phyloP scores from a whole-genome alignment of 2,797 vertebrate genomes.

The Benthosema pterotum region DNA sequence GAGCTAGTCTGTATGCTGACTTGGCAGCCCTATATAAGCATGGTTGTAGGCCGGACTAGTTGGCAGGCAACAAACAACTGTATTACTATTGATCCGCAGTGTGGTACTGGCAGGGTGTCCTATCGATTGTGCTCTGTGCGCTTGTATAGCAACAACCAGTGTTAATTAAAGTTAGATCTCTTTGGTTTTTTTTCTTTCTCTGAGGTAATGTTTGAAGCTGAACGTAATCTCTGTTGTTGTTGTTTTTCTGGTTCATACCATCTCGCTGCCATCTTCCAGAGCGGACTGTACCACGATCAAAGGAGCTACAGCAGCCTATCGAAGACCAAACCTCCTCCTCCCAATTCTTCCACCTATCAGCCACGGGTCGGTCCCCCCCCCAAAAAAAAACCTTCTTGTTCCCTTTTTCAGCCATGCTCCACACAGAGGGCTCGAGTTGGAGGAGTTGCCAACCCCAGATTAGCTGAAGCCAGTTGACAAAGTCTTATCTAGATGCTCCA shows the following conservation, averaged over 20 bases:
- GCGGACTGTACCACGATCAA: slow-evolving; percentile 92
- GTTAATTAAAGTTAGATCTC: slow-evolving; percentile 1
- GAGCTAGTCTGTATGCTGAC: too few species aligned
- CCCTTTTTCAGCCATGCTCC: slow-evolving; percentile 69
- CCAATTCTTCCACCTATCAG: slow-evolving; percentile 75
- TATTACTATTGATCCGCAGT: slow-evolving; percentile 19
- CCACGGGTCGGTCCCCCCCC: slow-evolving; percentile 75
- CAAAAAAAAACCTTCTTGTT: too few species aligned
- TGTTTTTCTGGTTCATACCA: slow-evolving; percentile 38
- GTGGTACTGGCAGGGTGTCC: slow-evolving; percentile 3
- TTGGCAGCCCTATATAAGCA: slow-evolving; percentile 34
- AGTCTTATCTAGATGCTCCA: slow-evolving; percentile 10
- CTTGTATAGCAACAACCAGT: background rate
- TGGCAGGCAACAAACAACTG: slow-evolving; percentile 12
- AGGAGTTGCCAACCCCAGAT: background rate
- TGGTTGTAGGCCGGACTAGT: slow-evolving; percentile 28
- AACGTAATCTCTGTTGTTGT: slow-evolving; percentile 8
- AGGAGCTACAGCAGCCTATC: slow-evolving; percentile 93
- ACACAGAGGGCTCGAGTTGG: slow-evolving; percentile 1
- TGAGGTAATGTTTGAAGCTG: slow-evolving; percentile 1
- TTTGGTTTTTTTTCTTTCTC: background rate
- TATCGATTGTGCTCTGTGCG: slow-evolving; percentile 22
- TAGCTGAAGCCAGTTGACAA: slow-evolving; percentile 19
- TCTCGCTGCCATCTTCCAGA: slow-evolving; percentile 78
- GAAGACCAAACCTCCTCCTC: slow-evolving; percentile 83